Base-by-base conservation (phyloP, 2,113 vertebrate genomes). In the Plecotus auritus region DNA sequence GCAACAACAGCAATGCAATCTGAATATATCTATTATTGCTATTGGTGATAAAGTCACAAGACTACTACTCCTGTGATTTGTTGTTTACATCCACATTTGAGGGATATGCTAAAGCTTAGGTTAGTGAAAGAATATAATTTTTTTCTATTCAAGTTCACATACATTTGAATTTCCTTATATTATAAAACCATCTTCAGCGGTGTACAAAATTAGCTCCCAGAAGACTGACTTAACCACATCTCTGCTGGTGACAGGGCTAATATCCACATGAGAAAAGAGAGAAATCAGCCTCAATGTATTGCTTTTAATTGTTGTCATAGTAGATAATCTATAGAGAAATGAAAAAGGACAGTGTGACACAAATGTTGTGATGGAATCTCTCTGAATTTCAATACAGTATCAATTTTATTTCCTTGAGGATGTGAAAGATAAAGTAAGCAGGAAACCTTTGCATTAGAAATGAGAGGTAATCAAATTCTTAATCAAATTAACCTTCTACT, bases 391-490 rank as follows among this genome's bases (percentile, higher is more conserved):
- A 59, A 42, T 81, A 66, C 51, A 51, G 56, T 51, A 96, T 85
- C 64, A 88, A 67, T 93, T 88, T 91, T 77, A 91, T 96, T 88
- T 95, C 84, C 84, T 95, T 84, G 72, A 88, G 84, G 94, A 91
- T 91, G 84, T 85, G 83, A 80, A 96, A 76, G 12, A 40, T 91
- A 90, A 45, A 74, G 32, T 80, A 88, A 80, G 47, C 32, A 69
- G 66, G 77, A 95, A 93, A 85, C 10, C 77, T 84, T 95, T 88
- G 54, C 77, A 96, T 93, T 91, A 91, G 56, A 91, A 80, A 91
- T 91, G 93, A 91, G 47, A 95, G 20, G n/a, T 91, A 91, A 95
- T 96, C 88, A 93, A 93, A 95, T 84, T 88, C 64, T 93, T 91
- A 91, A 93, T 95, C 91, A 95, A 87, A 47, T 18, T 37, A 78